These are phyloP conservation scores for Calosoma granatense DNA, from an alignment of 1,140 invertebrate species.

Conservation along the genomic window DNA sequence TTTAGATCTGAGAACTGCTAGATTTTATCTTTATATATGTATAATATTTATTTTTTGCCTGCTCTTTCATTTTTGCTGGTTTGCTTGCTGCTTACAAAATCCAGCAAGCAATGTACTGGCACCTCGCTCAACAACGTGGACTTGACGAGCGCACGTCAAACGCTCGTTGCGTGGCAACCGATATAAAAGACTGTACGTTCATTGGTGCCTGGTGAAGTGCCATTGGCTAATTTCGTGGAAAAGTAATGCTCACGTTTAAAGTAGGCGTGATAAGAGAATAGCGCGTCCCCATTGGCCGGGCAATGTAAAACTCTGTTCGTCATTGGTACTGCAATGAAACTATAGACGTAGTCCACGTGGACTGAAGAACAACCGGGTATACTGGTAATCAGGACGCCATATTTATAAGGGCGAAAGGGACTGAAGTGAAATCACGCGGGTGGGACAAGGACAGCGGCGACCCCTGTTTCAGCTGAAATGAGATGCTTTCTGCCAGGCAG, in stretches of 20 bases:
- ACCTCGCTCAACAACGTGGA: constrained; percentile 33
- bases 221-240: neutral
- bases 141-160: constrained; percentile 21
- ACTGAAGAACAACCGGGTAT: constrained; percentile 29
- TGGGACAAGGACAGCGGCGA: constrained; percentile 34
- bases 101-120: constrained; percentile 34
- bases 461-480: constrained; percentile 36
- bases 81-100: constrained; percentile 31
- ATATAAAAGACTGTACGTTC: constrained; percentile 16
- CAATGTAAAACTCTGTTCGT: neutral
- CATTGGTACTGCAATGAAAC: constrained; percentile 19
- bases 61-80: constrained; percentile 35
- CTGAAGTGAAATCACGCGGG: constrained; percentile 34
- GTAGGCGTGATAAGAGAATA: constrained; percentile 18
- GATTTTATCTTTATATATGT: constrained; percentile 34
- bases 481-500: constrained; percentile 37
- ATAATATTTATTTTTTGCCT: constrained; percentile 32
- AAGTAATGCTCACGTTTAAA: constrained; percentile 21
- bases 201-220: constrained; percentile 17
- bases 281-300: constrained; percentile 15
- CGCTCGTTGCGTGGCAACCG: constrained; percentile 23
- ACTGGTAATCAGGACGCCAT: constrained; percentile 37
- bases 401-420: constrained; percentile 37
- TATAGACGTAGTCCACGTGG: constrained; percentile 27
- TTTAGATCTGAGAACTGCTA: constrained; percentile 20